phyloP scores from a whole-genome alignment of 2,113 vertebrate genomes.

The Bubo scandiacus region DNA sequence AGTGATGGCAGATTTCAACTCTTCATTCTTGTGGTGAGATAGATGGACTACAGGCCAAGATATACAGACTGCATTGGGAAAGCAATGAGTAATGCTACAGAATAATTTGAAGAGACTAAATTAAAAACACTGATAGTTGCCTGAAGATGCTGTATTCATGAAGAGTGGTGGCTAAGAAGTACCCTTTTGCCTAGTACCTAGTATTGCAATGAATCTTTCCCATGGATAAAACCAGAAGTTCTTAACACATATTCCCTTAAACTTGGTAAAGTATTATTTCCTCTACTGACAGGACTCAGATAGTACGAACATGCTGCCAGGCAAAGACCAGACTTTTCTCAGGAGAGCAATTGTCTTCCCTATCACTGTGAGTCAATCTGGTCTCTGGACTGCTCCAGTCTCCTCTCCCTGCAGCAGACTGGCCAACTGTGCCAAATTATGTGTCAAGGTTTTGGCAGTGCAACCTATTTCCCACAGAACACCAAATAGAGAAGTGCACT shows the following conservation, averaged over 20 bases:
- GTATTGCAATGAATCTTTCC: background rate
- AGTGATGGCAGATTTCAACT: conserved; percentile 49
- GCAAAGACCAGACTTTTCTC: background rate
- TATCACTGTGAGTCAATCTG: background rate
- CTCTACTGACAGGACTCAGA: background rate
- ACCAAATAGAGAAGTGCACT: background rate
- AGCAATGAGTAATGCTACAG: conserved; percentile 40
- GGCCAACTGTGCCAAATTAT: background rate
- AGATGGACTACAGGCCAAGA: conserved; percentile 14
- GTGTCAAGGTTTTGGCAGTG: conserved; percentile 43
- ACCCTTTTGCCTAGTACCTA: background rate
- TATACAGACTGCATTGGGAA: conserved; percentile 42
- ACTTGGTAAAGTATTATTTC: background rate
- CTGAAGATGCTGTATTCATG: background rate
- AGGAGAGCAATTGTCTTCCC: background rate
- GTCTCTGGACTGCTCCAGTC: background rate
- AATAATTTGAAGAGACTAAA: conserved; percentile 17
- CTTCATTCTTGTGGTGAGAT: conserved; percentile 39
- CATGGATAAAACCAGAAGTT: background rate
- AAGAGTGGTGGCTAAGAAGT: background rate
- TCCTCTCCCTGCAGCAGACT: background rate
- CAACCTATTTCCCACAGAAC: background rate
- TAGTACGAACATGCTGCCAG: background rate
- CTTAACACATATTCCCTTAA: background rate
- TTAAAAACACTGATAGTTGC: conserved; percentile 25